Base-by-base conservation (phyloP, 2,113 vertebrate species). In the Onychostruthus taczanowskii region DNA sequence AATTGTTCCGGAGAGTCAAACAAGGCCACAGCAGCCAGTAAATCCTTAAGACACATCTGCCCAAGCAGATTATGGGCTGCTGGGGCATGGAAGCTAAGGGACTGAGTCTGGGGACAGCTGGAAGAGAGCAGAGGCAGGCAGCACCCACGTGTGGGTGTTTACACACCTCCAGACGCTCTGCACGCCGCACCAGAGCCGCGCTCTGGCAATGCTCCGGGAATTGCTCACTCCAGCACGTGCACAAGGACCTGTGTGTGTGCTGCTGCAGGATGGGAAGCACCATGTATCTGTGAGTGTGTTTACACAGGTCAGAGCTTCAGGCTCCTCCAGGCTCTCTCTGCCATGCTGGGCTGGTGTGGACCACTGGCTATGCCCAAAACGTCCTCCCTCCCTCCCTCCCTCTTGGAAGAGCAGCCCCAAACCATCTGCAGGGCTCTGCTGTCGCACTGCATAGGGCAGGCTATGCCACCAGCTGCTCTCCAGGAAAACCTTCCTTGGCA, bases 1-100 rank as follows among this genome's bases (percentile, higher is more conserved):
- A 83, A 0, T 8, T 89, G 85, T 84, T 73, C 72, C 3, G 0
- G 13, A 55, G 93, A 89, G 88, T 81, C 68, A 96, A 84, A 88
- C 5, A 52, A 93, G 94, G 93, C 85, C 64, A 27, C 2, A 1
- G 52, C 79, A 93, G 64, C 43, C 82, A 84, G 39, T 44, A 94
- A 96, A 96, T 96, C 92, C 79, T 78, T 24, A 70, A 77, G 31
- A 89, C 79, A 62, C 83, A 95, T 93, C 94, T 93, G 92, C 75
- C 75, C 83, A 47, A 81, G 79, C 85, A 86, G 94, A 93, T 94
- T 92, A 93, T 0, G 0, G 39, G 39, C 68, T 92, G 55, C 26
- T 0, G 0, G 28, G 26, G 55, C 78, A 83, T 0, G 1, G 59
- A 55, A 69, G 63, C 39, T 62, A 47, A 70, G 63, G 59, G 63